These are phyloP conservation scores for Neuroterus valhalla DNA, from an alignment of 1,140 invertebrate genomes.

Conservation along the genomic window DNA sequence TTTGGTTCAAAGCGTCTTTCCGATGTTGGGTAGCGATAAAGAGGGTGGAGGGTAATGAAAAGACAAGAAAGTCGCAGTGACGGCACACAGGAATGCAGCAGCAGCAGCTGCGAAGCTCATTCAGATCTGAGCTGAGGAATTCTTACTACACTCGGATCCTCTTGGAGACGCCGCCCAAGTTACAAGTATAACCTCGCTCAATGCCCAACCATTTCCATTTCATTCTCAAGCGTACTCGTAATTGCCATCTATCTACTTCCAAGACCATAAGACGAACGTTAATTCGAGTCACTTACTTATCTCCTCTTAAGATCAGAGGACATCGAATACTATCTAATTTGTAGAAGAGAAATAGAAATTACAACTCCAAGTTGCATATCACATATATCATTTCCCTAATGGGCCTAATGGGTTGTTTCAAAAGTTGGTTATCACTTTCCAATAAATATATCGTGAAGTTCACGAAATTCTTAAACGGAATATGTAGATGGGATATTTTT, in stretches of 20 bases:
- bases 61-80: conserved; percentile 65
- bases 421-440: too few relatives aligned
- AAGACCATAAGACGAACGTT: conserved; percentile 16
- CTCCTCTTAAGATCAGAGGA: not conserved
- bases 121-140: conserved; percentile 70
- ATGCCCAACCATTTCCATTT: conserved; percentile 63
- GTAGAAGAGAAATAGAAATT: too few relatives aligned
- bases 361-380: too few relatives aligned
- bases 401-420: too few relatives aligned
- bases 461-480: too few relatives aligned
- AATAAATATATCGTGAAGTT: too few relatives aligned
- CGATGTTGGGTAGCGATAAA: conserved; percentile 44
- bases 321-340: too few relatives aligned
- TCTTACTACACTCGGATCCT: conserved; percentile 64
- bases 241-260: conserved; percentile 53
- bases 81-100: conserved; percentile 71
- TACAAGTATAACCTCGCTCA: conserved; percentile 67
- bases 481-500: too few relatives aligned
- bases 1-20: not conserved
- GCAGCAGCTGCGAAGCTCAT: conserved; percentile 72
- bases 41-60: conserved; percentile 54
- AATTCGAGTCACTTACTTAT: conserved; percentile 4
- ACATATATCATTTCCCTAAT: too few relatives aligned
- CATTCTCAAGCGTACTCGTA: conserved; percentile 61
- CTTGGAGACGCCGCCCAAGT: conserved; percentile 65